Percentiles rank a stretch among this genome's conserved stretches.
These are phyloP conservation scores for Phaedon cochleariae DNA, from an alignment of 2,888 invertebrate species.

Conservation along the genomic window DNA sequence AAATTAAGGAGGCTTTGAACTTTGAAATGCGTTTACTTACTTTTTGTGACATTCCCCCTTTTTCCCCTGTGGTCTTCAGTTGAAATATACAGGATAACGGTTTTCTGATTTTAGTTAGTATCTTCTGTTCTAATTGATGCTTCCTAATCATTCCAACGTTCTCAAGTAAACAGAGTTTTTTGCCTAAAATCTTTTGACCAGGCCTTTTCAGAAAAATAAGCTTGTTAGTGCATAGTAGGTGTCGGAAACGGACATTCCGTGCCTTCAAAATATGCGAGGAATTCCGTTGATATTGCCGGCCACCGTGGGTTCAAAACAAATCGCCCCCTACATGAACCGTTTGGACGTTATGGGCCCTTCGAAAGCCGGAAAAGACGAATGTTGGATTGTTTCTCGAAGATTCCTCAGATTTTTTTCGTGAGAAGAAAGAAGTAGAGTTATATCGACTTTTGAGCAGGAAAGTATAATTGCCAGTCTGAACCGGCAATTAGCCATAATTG, in stretches of 20 bases:
- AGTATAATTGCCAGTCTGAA: too few species aligned
- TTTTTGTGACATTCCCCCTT: too few species aligned
- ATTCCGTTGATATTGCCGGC: slow-evolving; percentile 34
- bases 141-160: too few species aligned
- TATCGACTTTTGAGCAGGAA: too few species aligned
- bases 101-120: too few species aligned
- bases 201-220: slow-evolving; percentile 15
- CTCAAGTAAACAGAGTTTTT: neutral
- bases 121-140: too few species aligned
- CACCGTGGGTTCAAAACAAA: slow-evolving; percentile 38
- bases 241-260: slow-evolving; percentile 42
- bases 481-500: too few species aligned
- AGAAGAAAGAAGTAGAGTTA: too few species aligned
- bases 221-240: slow-evolving; percentile 45
- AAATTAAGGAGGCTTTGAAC: too few species aligned
- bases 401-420: slow-evolving; percentile 9
- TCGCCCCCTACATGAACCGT: slow-evolving; percentile 29
- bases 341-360: slow-evolving; percentile 22
- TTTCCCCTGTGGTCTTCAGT: too few species aligned
- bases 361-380: slow-evolving; percentile 26
- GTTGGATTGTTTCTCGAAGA: neutral
- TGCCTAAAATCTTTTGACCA: neutral
- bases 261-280: slow-evolving; percentile 29
- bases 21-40: too few species aligned
- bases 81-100: too few species aligned